A percentile compares a stretch with the other conserved stretches of the same genome.
These are phyloP conservation scores for Diorhabda sublineata DNA, from an alignment of 1,140 invertebrate genomes.

Conservation along the genomic window DNA sequence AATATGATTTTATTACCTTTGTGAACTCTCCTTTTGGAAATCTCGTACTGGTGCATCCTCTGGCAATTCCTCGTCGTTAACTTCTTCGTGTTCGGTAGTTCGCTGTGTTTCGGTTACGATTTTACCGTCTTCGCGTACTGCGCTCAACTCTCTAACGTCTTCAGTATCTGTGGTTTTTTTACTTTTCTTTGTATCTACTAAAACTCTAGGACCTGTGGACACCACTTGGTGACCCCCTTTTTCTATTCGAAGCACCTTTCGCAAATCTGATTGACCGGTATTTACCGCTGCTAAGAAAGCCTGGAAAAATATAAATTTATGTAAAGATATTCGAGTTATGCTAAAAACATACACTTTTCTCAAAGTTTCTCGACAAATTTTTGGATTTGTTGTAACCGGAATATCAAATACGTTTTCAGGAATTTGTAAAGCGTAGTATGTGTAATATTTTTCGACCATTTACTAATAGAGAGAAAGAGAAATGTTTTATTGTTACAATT, in stretches of 20 bases:
- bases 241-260: slow-evolving; percentile 61
- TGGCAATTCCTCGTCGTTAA: slow-evolving; percentile 70
- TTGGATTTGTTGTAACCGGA: no score
- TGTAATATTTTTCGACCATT: no score
- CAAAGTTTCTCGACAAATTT: no score
- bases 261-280: slow-evolving; percentile 61
- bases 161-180: slow-evolving; percentile 80
- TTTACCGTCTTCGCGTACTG: slow-evolving; percentile 64
- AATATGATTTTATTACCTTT: slow-evolving; percentile 43
- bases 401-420: no score
- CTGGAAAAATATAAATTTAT: slow-evolving; percentile 51
- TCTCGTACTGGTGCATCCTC: slow-evolving; percentile 52
- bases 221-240: slow-evolving; percentile 51
- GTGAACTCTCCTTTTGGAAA: slow-evolving; percentile 54
- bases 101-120: slow-evolving; percentile 77
- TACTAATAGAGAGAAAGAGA: no score
- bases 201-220: slow-evolving; percentile 61
- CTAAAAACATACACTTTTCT: no score
- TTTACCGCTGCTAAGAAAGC: slow-evolving; percentile 69
- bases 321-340: no score
- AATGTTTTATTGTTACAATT: no score
- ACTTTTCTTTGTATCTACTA: slow-evolving; percentile 71
- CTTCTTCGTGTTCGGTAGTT: slow-evolving; percentile 78
- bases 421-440: no score
- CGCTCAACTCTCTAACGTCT: slow-evolving; percentile 58